A percentile compares a stretch with the other conserved stretches of the same genome.
phyloP scores from a whole-genome alignment of 2,113 vertebrate species.

The Nothocercus nigrocapillus region DNA sequence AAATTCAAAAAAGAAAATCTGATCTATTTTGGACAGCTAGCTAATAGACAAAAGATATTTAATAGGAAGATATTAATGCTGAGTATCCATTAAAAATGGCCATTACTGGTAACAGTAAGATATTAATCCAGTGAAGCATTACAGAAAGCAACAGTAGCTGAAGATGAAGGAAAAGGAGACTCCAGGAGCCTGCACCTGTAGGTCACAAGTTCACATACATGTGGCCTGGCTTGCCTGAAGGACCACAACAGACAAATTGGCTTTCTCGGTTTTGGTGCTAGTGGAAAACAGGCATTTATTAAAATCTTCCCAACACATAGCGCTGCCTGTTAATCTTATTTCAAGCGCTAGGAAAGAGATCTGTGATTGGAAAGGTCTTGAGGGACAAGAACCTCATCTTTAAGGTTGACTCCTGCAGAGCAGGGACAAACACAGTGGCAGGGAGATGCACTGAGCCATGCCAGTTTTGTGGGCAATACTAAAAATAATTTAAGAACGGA shows the following conservation, averaged over 20 bases:
- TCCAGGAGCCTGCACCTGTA: background rate
- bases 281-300: background rate
- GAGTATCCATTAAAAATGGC: background rate
- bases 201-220: slow-evolving; percentile 13
- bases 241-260: background rate
- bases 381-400: background rate
- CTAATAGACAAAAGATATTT: background rate
- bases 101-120: background rate
- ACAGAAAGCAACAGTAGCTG: background rate
- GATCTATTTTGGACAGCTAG: background rate
- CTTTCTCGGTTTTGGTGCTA: background rate
- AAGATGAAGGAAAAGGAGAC: background rate
- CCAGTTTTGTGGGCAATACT: slow-evolving; percentile 38
- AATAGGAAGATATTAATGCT: background rate
- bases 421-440: background rate
- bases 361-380: background rate
- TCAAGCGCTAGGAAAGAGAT: background rate
- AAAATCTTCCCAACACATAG: background rate
- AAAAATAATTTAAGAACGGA: slow-evolving; percentile 61
- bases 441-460: background rate
- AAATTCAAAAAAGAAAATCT: background rate
- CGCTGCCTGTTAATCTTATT: background rate
- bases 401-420: background rate
- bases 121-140: background rate
- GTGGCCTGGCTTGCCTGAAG: background rate